Evolutionary conservation across 2,888 invertebrate species (phyloP).

Genomic region (Micropterix aruncella): DNA sequence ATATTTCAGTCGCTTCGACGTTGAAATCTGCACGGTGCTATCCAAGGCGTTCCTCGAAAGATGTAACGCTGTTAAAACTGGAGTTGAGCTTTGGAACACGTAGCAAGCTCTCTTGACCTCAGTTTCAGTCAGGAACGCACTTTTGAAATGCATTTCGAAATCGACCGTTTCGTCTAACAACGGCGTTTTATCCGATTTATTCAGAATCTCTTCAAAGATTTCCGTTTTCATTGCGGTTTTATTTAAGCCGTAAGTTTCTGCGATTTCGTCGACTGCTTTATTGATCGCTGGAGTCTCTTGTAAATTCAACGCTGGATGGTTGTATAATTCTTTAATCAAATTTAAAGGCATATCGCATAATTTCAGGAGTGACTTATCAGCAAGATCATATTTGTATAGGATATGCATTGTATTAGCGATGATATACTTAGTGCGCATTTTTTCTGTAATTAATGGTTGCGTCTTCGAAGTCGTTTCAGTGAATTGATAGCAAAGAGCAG

Average conservation of each 20-base stretch:
- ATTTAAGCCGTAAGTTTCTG: constrained; percentile 34
- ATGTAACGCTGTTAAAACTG: constrained; percentile 37
- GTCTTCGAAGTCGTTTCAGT: constrained; percentile 34
- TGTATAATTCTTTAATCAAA: constrained; percentile 31
- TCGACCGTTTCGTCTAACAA: constrained; percentile 10
- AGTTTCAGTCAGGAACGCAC: constrained; percentile 21
- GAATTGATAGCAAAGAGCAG: constrained; percentile 35
- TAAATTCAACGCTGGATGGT: constrained; percentile 28
- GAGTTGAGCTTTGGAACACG: constrained; percentile 34
- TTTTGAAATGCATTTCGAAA: constrained; percentile 18
- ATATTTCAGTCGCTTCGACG: constrained; percentile 32
- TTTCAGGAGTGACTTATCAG: constrained; percentile 30
- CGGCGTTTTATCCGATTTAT: constrained; percentile 17
- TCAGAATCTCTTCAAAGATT: constrained; percentile 32
- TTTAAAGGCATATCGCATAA: constrained; percentile 31
- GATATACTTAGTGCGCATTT: constrained; percentile 34
- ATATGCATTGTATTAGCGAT: constrained; percentile 33
- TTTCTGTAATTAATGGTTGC: constrained; percentile 33
- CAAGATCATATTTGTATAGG: constrained; percentile 33
- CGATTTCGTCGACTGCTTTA: constrained; percentile 33
- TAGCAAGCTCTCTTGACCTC: constrained; percentile 33
- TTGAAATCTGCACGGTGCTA: constrained; percentile 31
- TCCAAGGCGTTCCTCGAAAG: constrained; percentile 34
- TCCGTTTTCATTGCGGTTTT: constrained; percentile 33
- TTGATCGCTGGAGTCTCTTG: constrained; percentile 31